Evolutionary conservation across 2,113 vertebrate genomes (phyloP), one percentile per base, ranked within the genome.

Genomic region (Orientallactaga bullata): DNA sequence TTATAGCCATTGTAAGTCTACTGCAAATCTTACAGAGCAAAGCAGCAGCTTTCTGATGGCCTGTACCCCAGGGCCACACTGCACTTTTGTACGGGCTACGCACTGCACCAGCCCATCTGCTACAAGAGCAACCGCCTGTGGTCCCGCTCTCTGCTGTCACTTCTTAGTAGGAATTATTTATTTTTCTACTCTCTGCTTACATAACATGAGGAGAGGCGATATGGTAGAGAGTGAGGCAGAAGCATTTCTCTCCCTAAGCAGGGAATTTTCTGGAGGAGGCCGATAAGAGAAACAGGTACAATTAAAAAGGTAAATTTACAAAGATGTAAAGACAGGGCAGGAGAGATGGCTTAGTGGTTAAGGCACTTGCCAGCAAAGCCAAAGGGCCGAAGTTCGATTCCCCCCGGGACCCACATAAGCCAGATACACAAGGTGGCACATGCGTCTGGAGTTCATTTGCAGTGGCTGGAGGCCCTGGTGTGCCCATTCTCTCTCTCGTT

Each of bases 51-150:
- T 47, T 9, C 0, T 10, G 80, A 28, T 4, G 28, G 74, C 24
- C 71, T 32, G 30, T 20, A 3, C 86, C 66, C 78, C 11, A 7
- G 13, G 90, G 83, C 35, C 35, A 35, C 74, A 42, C 1, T 0
- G 60, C 26, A 18, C 77, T 3, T 51, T 2, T 28, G 37, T 68
- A 37, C 80, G 81, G 84, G 47, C 73, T 76, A 42, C 7, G 68
- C 39, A 68, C 85, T 55, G 65, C 79, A 17, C 66, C 17, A 24
- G 39, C 86, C 68, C 77, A 0, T 42, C 81, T 35, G 78, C 30
- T 1, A 0, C 0, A 23, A 42, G 18, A 37, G 20, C 13, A 13
- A 18, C 12, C 12, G 42, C 65, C 80, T 26, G 15, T 1, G 47
- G 66, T 61, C 81, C 76, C 85, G 91, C 21, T 77, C 20, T 7